phyloP scores from a whole-genome alignment of 2,888 invertebrate species.

The Heliconius aoede region DNA sequence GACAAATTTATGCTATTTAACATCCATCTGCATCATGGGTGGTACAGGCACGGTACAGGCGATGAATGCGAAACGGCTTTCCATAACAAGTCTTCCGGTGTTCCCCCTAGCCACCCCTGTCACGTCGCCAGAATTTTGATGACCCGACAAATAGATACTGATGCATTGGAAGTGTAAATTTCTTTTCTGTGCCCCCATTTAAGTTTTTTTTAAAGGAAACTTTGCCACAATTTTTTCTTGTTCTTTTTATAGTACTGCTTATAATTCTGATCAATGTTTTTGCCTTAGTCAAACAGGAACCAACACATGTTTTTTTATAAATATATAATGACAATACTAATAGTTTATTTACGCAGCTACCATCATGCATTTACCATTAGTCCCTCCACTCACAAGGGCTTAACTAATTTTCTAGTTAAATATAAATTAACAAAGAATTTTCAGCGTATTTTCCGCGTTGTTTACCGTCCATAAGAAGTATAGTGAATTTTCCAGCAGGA shows the following conservation, averaged over 20 bases:
- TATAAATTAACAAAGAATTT: background rate
- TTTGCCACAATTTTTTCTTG: background rate
- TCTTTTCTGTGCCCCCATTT: slow-evolving; percentile 10
- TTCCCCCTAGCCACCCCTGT: slow-evolving; percentile 55
- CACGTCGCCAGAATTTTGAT: slow-evolving; percentile 78
- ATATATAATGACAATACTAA: too few relatives aligned
- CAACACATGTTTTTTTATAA: too few relatives aligned
- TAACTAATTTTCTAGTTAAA: slow-evolving; percentile 35
- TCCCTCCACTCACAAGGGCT: background rate
- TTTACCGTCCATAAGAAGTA: slow-evolving; percentile 71
- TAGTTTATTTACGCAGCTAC: background rate
- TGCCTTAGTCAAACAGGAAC: too few relatives aligned
- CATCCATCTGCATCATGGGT: slow-evolving; percentile 61
- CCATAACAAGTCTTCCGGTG: slow-evolving; percentile 73
- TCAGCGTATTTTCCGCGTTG: slow-evolving; percentile 50
- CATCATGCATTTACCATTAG: background rate
- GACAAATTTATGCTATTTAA: slow-evolving; percentile 39
- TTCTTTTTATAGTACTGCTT: background rate
- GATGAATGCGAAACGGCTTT: slow-evolving; percentile 64
- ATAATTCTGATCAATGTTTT: background rate
- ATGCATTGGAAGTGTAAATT: slow-evolving; percentile 31
- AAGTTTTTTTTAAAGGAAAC: background rate
- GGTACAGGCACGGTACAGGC: slow-evolving; percentile 63
- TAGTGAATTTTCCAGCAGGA: slow-evolving; percentile 64
- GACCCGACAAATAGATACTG: slow-evolving; percentile 48